A percentile compares a stretch with the other conserved stretches of the same genome.
Conservation (phyloP, 2,113 vertebrate species). For the Colistium nudipinnis region DNA sequence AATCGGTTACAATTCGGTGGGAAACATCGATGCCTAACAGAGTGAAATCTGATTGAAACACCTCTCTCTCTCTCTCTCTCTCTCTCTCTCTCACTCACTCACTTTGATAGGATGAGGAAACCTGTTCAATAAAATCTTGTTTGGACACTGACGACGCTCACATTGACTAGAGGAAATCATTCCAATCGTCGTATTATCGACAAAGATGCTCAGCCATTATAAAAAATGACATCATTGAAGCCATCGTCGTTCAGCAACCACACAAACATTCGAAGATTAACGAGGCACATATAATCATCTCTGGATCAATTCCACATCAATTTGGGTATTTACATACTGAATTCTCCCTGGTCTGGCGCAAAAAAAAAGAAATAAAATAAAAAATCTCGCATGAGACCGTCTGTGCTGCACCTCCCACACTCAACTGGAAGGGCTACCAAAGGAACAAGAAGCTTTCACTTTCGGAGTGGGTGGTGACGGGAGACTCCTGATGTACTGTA, state of each 20-base stretch:
- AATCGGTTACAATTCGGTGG: constrained; percentile 14
- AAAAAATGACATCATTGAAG: too few species aligned
- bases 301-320: background rate
- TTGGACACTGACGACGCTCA: constrained; percentile 2
- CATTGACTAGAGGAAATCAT: background rate
- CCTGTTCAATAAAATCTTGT: background rate
- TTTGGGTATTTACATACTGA: too few species aligned
- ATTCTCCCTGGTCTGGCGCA: too few species aligned
- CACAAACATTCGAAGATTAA: background rate
- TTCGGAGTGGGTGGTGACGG: constrained; percentile 39
- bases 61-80: background rate
- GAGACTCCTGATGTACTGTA: constrained; percentile 18
- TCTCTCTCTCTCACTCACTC: background rate
- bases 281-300: background rate
- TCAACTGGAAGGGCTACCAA: constrained; percentile 20
- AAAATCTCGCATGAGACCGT: background rate
- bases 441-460: constrained; percentile 45
- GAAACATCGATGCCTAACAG: background rate
- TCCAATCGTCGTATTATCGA: background rate
- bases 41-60: constrained; percentile 14
- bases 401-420: constrained; percentile 43
- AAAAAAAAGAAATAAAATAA: too few species aligned
- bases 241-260: background rate
- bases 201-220: background rate
- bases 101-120: constrained; percentile 10